Percentiles rank a stretch among this genome's conserved stretches.
phyloP scores from a whole-genome alignment of 2,888 invertebrate genomes.

The Kuschelorhynchus macadamiae region DNA sequence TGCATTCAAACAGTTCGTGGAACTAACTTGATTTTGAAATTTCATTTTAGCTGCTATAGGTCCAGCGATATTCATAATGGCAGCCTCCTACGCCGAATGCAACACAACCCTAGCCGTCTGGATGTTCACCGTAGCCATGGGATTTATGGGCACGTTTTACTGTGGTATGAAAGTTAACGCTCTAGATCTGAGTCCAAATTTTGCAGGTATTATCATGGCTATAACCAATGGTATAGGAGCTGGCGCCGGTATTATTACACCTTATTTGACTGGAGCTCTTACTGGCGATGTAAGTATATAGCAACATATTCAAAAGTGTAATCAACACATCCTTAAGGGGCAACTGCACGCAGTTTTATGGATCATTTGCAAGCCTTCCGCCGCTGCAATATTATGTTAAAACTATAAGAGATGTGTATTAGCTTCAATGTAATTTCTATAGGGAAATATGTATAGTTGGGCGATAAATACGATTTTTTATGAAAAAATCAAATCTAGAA shows the following conservation, averaged over 20 bases:
- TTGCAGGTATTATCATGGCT: slow-evolving; percentile 76
- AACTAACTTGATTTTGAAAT: too few relatives aligned
- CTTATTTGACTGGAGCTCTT: slow-evolving; percentile 74
- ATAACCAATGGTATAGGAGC: slow-evolving; percentile 76
- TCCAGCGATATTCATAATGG: slow-evolving; percentile 75
- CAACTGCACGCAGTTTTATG: too few relatives aligned
- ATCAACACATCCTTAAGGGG: too few relatives aligned
- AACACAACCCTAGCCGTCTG: slow-evolving; percentile 69
- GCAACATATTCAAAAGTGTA: too few relatives aligned
- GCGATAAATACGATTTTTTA: too few relatives aligned
- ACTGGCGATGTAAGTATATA: slow-evolving; percentile 73
- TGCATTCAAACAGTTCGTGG: too few relatives aligned
- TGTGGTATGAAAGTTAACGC: slow-evolving; percentile 79
- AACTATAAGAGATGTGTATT: too few relatives aligned
- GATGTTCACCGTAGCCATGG: slow-evolving; percentile 75
- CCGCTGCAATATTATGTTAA: too few relatives aligned
- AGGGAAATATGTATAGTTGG: too few relatives aligned
- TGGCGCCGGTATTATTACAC: slow-evolving; percentile 75
- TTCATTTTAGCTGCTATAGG: slow-evolving; percentile 74
- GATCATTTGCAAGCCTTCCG: too few relatives aligned
- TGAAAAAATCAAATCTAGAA: too few relatives aligned
- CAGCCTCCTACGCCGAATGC: slow-evolving; percentile 76
- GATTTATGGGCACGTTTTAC: slow-evolving; percentile 80
- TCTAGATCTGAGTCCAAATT: slow-evolving; percentile 76
- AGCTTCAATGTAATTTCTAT: too few relatives aligned